phyloP scores from a whole-genome alignment of 2,888 invertebrate species.

The Candidula unifasciata region DNA sequence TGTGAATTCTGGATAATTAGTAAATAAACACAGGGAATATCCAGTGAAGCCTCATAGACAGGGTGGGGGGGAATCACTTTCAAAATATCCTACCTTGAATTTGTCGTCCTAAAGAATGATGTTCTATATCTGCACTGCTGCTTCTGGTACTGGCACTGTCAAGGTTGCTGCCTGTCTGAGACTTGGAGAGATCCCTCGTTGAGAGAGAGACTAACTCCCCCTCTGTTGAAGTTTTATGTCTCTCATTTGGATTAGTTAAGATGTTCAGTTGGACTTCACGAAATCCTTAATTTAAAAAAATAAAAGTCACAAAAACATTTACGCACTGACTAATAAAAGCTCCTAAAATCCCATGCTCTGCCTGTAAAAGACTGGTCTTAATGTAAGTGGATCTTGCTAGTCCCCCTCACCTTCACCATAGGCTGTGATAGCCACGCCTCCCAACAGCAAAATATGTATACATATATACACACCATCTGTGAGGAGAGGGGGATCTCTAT shows the following conservation, averaged over 20 bases:
- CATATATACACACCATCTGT: too few relatives aligned
- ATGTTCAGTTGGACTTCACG: constrained; percentile 12
- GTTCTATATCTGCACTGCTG: background rate
- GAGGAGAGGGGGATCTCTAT: too few relatives aligned
- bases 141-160: background rate
- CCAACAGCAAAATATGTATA: too few relatives aligned
- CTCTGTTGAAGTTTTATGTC: background rate
- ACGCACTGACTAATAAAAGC: background rate
- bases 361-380: too few relatives aligned
- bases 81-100: constrained; percentile 29
- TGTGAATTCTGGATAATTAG: too few relatives aligned
- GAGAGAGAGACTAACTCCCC: background rate
- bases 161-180: constrained; percentile 14
- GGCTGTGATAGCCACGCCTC: too few relatives aligned
- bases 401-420: too few relatives aligned
- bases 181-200: background rate
- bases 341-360: too few relatives aligned
- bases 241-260: background rate
- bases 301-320: background rate
- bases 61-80: too few relatives aligned
- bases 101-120: background rate
- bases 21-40: too few relatives aligned
- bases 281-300: background rate
- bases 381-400: too few relatives aligned
- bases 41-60: too few relatives aligned